These are phyloP conservation scores for Sorex fumeus DNA, from an alignment of 2,113 vertebrate genomes.

Conservation along the genomic window DNA sequence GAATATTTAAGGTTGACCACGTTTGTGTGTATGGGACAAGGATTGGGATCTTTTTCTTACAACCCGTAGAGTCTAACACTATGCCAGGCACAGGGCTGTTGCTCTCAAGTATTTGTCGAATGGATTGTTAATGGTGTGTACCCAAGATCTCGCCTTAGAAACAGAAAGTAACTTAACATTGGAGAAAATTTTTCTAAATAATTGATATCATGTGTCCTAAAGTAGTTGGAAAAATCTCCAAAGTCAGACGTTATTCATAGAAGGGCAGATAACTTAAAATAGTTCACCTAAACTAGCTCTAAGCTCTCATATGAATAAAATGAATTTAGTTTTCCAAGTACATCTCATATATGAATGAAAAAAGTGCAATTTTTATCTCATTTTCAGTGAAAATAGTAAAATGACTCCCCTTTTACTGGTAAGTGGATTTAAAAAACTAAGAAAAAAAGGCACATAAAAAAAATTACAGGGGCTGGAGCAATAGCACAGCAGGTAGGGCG, in stretches of 20 bases:
- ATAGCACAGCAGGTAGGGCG: too few relatives aligned
- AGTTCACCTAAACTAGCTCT: not conserved
- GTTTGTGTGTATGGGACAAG: not conserved
- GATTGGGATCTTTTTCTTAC: conserved; percentile 4
- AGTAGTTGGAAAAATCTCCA: conserved; percentile 14
- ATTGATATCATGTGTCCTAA: not conserved
- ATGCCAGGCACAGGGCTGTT: not conserved
- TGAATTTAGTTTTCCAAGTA: not conserved
- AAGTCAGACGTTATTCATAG: not conserved
- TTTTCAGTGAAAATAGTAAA: conserved; percentile 33
- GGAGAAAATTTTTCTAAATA: conserved; percentile 2
- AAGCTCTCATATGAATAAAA: not conserved
- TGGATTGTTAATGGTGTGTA: not conserved
- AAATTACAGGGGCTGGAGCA: too few relatives aligned
- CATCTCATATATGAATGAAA: not conserved
- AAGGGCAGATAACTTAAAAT: not conserved
- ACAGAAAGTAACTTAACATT: conserved; percentile 22
- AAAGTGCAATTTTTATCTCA: not conserved
- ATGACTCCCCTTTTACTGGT: not conserved
- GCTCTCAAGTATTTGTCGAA: not conserved
- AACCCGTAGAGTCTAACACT: not conserved
- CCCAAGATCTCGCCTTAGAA: conserved; percentile 3
- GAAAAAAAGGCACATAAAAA: not conserved
- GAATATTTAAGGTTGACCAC: not conserved
- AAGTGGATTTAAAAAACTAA: conserved; percentile 12